These are phyloP conservation scores for Theonella swinhoei DNA, from an alignment of 37 sponge, comb jelly and placozoan genomes.

Conservation along the genomic window DNA sequence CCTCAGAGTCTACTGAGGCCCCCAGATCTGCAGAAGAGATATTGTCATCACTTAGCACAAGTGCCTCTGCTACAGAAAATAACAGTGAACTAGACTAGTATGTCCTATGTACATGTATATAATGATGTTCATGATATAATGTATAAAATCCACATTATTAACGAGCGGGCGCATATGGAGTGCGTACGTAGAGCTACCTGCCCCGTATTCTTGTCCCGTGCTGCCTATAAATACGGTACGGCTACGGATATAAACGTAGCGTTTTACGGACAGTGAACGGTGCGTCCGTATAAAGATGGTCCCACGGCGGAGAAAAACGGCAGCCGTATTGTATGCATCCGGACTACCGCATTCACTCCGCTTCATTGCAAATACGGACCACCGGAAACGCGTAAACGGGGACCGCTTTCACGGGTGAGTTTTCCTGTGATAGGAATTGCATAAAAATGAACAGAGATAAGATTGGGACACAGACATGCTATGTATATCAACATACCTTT, in stretches of 20 bases:
- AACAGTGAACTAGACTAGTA: not conserved
- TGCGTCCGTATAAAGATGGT: not conserved
- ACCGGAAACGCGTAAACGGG: not conserved
- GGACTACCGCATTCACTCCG: too few relatives aligned
- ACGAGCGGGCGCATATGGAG: not conserved
- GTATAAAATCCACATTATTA: not conserved
- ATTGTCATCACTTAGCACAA: not conserved
- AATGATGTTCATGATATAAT: too few relatives aligned
- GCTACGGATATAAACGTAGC: not conserved
- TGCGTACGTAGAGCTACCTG: not conserved
- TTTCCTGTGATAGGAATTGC: too few relatives aligned
- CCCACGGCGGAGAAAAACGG: not conserved
- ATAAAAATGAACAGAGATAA: too few relatives aligned
- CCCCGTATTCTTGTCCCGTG: not conserved
- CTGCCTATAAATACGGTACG: not conserved
- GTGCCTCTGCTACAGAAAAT: not conserved
- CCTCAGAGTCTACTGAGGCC: not conserved
- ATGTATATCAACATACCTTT: too few relatives aligned
- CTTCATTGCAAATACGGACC: not conserved
- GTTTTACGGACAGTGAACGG: not conserved
- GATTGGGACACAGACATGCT: too few relatives aligned
- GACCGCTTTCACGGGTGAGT: not conserved
- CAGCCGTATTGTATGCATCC: not conserved
- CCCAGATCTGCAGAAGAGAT: not conserved
- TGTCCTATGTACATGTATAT: not conserved